These are phyloP conservation scores for Orchestes rusci DNA, from an alignment of 2,888 invertebrate genomes.

Conservation along the genomic window DNA sequence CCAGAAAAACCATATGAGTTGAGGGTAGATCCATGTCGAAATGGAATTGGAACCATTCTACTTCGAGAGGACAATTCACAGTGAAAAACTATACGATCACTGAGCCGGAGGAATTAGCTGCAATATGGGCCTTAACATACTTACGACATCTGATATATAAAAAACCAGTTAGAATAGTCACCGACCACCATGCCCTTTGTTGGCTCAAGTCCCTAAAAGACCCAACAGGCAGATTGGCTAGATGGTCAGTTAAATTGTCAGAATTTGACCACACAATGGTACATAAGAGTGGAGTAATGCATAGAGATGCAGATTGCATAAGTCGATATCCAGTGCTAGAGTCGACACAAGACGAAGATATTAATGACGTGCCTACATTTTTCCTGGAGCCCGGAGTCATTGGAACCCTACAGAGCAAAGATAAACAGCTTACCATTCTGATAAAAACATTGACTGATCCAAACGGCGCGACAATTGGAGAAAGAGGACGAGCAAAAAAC, in stretches of 20 bases:
- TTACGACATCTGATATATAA: conserved; percentile 3
- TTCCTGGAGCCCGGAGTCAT: conserved; percentile 16
- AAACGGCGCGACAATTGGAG: conserved; percentile 13
- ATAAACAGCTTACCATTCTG: conserved; percentile 12
- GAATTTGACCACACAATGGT: conserved; percentile 4
- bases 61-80: not conserved
- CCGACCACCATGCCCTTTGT: conserved; percentile 5
- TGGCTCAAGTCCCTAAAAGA: conserved; percentile 7
- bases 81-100: not conserved
- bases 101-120: not conserved
- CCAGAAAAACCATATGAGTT: not conserved
- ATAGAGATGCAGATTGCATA: conserved; percentile 5
- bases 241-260: conserved; percentile 6
- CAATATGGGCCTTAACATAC: conserved; percentile 5
- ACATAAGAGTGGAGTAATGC: conserved; percentile 3
- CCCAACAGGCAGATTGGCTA: conserved; percentile 5
- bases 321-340: conserved; percentile 3
- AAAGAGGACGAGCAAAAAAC: conserved; percentile 21
- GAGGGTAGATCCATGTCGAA: not conserved
- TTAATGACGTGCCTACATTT: conserved; percentile 18
- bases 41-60: not conserved
- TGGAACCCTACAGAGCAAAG: conserved; percentile 15
- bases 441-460: conserved; percentile 18
- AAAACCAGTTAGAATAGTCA: conserved; percentile 4
- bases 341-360: not conserved